These are phyloP conservation scores for Harpalus rubripes DNA, from an alignment of 2,888 invertebrate genomes.

Conservation along the genomic window DNA sequence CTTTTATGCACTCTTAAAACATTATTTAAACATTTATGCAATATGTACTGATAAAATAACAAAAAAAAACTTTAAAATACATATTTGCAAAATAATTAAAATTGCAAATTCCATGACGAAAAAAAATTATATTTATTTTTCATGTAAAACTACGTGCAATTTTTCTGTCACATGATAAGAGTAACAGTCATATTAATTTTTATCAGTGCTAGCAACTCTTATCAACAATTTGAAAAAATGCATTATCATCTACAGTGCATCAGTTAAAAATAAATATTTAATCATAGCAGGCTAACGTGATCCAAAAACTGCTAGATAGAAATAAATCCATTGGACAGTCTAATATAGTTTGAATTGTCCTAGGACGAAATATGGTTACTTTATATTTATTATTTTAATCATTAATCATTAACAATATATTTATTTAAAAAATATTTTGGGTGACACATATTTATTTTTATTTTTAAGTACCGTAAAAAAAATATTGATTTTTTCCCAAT, in stretches of 20 bases:
- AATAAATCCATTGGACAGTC: neutral
- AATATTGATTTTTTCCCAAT: no score
- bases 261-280: constrained; percentile 32
- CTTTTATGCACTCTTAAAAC: no score
- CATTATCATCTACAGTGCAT: neutral
- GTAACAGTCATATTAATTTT: neutral
- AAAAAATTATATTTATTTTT: no score
- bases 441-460: no score
- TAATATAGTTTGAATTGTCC: neutral
- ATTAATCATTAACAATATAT: neutral
- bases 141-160: no score
- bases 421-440: neutral
- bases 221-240: neutral
- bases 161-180: no score
- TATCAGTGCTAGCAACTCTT: constrained; percentile 1
- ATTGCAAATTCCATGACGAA: no score
- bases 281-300: neutral
- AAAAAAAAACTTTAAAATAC: no score
- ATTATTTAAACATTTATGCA: no score
- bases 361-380: neutral
- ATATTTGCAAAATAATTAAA: no score
- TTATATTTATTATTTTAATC: neutral
- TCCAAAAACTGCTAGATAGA: constrained; percentile 1
- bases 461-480: no score
- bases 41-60: no score